Evolutionary conservation across 2,113 vertebrate species (phyloP).

Genomic region (Ameiurus melas): DNA sequence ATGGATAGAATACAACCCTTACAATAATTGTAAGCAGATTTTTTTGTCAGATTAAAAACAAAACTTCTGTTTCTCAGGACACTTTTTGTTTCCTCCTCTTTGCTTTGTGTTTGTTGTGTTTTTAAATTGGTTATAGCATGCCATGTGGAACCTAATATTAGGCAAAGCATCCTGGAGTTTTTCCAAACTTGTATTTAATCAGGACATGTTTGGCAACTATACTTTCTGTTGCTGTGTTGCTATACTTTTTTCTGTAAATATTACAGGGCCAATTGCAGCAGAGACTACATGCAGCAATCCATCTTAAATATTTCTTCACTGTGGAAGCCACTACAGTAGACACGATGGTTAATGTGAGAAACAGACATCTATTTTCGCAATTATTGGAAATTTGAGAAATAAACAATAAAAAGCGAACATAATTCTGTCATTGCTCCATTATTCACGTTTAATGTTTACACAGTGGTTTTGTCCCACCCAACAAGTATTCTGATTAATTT

Average conservation of each 20-base stretch:
- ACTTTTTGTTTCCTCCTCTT: neutral
- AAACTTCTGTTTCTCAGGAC: neutral
- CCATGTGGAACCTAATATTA: no score
- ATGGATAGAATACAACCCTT: no score
- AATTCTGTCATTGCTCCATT: neutral
- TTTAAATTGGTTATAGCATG: no score
- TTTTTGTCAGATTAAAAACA: neutral
- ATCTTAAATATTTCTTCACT: neutral
- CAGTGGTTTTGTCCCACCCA: neutral
- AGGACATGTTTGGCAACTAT: no score
- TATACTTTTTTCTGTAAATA: no score
- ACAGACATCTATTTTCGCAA: neutral
- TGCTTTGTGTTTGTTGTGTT: neutral
- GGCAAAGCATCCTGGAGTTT: neutral
- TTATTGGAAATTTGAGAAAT: neutral
- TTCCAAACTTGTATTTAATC: no score
- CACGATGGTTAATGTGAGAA: neutral
- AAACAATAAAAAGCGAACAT: neutral
- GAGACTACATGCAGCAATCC: no score
- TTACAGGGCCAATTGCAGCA: no score
- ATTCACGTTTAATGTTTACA: neutral
- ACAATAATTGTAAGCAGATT: neutral
- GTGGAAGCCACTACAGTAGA: no score
- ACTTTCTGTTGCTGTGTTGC: no score
- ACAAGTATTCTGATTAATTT: neutral